phyloP scores from a whole-genome alignment of 1,140 invertebrate genomes.

The Teleopsis dalmanni region DNA sequence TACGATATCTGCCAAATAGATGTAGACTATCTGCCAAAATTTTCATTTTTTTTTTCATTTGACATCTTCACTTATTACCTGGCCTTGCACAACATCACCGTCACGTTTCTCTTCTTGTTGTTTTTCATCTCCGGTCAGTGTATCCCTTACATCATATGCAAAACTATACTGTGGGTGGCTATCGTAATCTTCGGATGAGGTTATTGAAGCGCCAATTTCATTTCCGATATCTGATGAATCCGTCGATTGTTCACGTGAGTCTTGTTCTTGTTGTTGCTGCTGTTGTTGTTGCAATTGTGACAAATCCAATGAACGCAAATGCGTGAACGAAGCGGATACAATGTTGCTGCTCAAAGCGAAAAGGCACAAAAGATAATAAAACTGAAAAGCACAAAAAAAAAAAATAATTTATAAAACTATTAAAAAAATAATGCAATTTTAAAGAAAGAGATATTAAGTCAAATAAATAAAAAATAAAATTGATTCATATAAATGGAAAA shows the following conservation, averaged over 20 bases:
- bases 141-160: conserved; percentile 47
- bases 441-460: too few relatives aligned
- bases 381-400: neutral
- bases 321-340: conserved; percentile 25
- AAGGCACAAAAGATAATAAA: conserved; percentile 18
- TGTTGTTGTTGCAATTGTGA: conserved; percentile 18
- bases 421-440: conserved; percentile 2
- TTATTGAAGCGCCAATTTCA: conserved; percentile 15
- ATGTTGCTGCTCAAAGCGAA: conserved; percentile 30
- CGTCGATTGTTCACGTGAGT: conserved; percentile 17
- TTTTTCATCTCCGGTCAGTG: conserved; percentile 50
- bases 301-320: conserved; percentile 29
- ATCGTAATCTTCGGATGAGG: conserved; percentile 48
- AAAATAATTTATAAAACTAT: neutral
- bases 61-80: conserved; percentile 4
- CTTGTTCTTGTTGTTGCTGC: conserved; percentile 21
- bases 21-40: too few relatives aligned
- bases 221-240: conserved; percentile 15
- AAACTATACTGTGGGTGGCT: conserved; percentile 48
- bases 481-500: too few relatives aligned
- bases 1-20: too few relatives aligned
- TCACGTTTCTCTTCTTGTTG: conserved; percentile 49
- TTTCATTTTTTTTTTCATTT: neutral
- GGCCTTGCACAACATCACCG: conserved; percentile 50
- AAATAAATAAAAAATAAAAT: too few relatives aligned